Evolutionary conservation across 2,888 invertebrate genomes (phyloP).

Genomic region (Nephrotoma guestfalica): DNA sequence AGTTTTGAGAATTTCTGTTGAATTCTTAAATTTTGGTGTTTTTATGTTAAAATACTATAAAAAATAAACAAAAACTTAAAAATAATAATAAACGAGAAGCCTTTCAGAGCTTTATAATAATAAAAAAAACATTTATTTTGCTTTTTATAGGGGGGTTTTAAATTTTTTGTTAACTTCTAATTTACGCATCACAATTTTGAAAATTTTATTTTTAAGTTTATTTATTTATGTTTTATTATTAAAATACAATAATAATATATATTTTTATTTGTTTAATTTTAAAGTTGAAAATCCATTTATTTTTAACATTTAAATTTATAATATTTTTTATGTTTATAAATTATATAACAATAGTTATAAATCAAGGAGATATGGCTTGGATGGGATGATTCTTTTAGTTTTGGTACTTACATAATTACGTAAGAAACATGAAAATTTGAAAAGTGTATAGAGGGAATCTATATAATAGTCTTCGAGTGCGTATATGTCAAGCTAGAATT

Average conservation of each 20-base stretch:
- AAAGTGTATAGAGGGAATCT: too few relatives aligned
- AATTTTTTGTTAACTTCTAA: not conserved
- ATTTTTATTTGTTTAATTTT: not conserved
- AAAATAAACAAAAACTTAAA: not conserved
- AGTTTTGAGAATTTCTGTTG: not conserved
- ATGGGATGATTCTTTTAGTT: not conserved
- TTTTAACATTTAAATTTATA: not conserved
- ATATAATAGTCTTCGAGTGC: too few relatives aligned
- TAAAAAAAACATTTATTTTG: not conserved
- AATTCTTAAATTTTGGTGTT: not conserved
- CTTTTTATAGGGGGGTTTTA: not conserved
- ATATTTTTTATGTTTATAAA: not conserved
- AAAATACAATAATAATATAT: not conserved
- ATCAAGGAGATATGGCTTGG: not conserved
- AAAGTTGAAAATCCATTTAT: not conserved
- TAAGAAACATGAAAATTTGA: too few relatives aligned
- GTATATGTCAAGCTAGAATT: too few relatives aligned
- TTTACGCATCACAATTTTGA: not conserved
- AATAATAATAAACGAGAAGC: not conserved
- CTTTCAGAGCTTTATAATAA: not conserved
- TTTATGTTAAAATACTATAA: not conserved
- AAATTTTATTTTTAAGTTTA: not conserved
- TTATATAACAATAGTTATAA: not conserved
- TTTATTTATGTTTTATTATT: not conserved
- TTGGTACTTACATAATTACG: too few relatives aligned